phyloP scores from a whole-genome alignment of 2,113 vertebrate species.

The Clupea harengus region DNA sequence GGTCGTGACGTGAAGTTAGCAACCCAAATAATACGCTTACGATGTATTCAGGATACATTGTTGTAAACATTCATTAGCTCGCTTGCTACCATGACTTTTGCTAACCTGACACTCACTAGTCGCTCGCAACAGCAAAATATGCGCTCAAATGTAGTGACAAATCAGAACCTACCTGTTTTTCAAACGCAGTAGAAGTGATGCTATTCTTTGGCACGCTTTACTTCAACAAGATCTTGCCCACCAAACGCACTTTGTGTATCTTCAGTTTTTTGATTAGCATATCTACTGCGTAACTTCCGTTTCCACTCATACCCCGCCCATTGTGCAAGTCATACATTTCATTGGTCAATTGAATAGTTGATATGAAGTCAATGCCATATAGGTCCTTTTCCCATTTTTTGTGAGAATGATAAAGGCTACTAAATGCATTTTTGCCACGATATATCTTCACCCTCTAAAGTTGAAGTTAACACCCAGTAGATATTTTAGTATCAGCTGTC shows the following conservation, averaged over 20 bases:
- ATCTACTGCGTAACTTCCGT: background rate
- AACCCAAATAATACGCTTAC: too few species aligned
- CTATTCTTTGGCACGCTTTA: background rate
- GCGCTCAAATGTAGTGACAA: background rate
- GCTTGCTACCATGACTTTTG: background rate
- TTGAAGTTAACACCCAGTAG: too few species aligned
- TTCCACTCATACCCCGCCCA: background rate
- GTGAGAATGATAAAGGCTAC: too few species aligned
- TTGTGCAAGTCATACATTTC: background rate
- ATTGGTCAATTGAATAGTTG: background rate
- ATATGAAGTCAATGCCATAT: too few species aligned
- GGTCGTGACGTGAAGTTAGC: too few species aligned
- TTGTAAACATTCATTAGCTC: background rate
- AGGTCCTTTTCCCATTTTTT: too few species aligned
- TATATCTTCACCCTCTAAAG: too few species aligned
- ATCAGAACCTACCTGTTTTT: background rate
- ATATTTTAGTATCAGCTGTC: too few species aligned
- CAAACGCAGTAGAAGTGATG: background rate
- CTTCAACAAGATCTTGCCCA: background rate
- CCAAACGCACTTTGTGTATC: background rate
- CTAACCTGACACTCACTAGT: background rate
- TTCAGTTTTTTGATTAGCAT: background rate
- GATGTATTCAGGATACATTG: too few species aligned
- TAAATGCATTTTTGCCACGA: too few species aligned
- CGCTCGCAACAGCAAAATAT: background rate